Base-by-base conservation (phyloP, 1,140 invertebrate species). In the Achroia grisella region DNA sequence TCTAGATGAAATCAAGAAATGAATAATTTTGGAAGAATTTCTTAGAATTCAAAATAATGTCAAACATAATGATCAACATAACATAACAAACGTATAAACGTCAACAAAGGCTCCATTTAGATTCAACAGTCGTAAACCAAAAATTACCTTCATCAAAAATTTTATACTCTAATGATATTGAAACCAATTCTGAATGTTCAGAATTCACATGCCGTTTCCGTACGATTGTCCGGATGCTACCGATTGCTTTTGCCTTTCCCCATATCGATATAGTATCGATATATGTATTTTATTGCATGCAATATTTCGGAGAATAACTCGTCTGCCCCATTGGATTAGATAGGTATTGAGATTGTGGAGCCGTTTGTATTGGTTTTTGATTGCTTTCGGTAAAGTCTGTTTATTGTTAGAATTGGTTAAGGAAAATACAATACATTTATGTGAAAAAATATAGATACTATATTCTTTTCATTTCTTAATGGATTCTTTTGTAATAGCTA, bases 221-320 rank as follows among this genome's bases (percentile, higher is more conserved):
- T 47, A 52, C 56, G 66, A 71, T 65, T 71, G 66, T 67, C 59
- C 65, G 53, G 71, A 70, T 63, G 66, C 52, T 58, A 52, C 60
- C 70, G 71, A 77, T 77, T 68, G 66, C 72, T 72, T 71, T 71
- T 62, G 67, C 64, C 77, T 77, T 72, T 73, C 68, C 70, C 64
- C 51, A 44, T 64, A 65, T 65, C 59, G 71, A 75, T 76, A 76
- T 29, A 37, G 28, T 15, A 46, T 17, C 37, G 37, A 39, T 40
- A 47, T 40, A 23, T 23, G 17, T 23, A 30, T 83, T 83, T 83
- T 81, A 83, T 79, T 78, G 69, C 74, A 57, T 55, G 60, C 62
- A 64, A 79, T 79, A 77, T 81, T 73, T 78, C 66, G 66, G 52
- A 55, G 62, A 68, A 78, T 70, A 65, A 73, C 67, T 67, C 55